Percentiles rank a stretch among this genome's conserved stretches.
These are phyloP conservation scores for Mesembrinibis cayennensis DNA, from an alignment of 2,113 vertebrate genomes.

Conservation along the genomic window DNA sequence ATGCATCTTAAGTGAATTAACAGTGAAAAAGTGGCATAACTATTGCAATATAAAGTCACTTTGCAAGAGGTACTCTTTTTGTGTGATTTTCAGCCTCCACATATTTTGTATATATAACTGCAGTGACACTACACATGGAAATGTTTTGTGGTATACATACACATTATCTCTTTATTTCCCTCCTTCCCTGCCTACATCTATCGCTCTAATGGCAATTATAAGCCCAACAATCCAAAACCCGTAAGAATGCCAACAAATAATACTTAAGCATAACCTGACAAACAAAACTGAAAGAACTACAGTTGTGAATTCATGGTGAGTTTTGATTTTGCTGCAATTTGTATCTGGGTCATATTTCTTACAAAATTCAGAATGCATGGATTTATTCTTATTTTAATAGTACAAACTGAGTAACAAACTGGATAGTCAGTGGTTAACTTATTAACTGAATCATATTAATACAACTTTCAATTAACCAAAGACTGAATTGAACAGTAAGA, in stretches of 20 bases:
- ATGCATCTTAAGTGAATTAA: background rate
- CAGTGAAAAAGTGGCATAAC: background rate
- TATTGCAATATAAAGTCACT: background rate
- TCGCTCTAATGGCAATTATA: background rate
- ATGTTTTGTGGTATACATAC: background rate
- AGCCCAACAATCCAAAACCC: background rate
- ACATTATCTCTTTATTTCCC: background rate
- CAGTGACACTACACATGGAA: background rate
- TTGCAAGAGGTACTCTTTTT: background rate
- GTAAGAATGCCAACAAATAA: background rate
- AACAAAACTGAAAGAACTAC: background rate
- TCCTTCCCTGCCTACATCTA: background rate
- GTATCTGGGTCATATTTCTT: background rate
- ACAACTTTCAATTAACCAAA: background rate
- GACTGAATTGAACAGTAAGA: background rate
- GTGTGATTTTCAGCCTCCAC: background rate
- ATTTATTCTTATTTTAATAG: background rate
- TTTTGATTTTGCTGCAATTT: background rate
- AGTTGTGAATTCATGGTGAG: background rate
- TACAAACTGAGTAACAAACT: background rate
- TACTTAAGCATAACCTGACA: background rate
- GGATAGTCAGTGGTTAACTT: background rate
- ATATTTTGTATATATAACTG: background rate
- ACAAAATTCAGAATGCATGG: background rate
- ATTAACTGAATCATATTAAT: background rate